Evolutionary conservation across 2,113 vertebrate genomes (phyloP).

Genomic region (Camarhynchus parvulus): DNA sequence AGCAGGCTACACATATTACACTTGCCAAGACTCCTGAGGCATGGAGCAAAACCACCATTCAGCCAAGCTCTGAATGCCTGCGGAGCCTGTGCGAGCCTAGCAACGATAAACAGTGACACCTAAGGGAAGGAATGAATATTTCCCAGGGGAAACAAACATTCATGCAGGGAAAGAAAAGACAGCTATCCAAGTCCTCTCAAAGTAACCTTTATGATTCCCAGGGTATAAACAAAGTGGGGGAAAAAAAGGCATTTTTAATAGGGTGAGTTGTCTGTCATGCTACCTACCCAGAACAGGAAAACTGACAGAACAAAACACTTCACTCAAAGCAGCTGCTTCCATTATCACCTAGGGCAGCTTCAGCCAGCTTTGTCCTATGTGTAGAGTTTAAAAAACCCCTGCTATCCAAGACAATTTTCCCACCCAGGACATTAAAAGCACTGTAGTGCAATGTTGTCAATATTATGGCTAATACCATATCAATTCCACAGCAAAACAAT

Average conservation of each 20-base stretch:
- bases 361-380: not conserved
- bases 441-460: not conserved
- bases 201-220: not conserved
- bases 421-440: not conserved
- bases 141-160: not conserved
- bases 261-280: accelerated
- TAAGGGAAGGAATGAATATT: conserved; percentile 38
- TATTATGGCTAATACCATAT: not conserved
- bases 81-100: not conserved
- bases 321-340: not conserved
- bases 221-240: accelerated
- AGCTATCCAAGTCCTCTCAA: not conserved
- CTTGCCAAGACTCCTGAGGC: conserved; percentile 48
- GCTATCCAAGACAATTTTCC: not conserved
- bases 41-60: conserved; percentile 14
- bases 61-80: not conserved
- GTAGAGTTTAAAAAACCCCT: not conserved
- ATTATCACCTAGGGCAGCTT: not conserved
- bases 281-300: not conserved
- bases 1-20: conserved; percentile 23
- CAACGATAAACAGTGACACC: conserved; percentile 47
- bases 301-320: accelerated
- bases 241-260: not conserved
- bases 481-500: not conserved
- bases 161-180: not conserved